Percentiles rank a stretch among this genome's conserved stretches.
Conservation (phyloP, 2,888 invertebrate species). For the Trissolcus brochymenae region DNA sequence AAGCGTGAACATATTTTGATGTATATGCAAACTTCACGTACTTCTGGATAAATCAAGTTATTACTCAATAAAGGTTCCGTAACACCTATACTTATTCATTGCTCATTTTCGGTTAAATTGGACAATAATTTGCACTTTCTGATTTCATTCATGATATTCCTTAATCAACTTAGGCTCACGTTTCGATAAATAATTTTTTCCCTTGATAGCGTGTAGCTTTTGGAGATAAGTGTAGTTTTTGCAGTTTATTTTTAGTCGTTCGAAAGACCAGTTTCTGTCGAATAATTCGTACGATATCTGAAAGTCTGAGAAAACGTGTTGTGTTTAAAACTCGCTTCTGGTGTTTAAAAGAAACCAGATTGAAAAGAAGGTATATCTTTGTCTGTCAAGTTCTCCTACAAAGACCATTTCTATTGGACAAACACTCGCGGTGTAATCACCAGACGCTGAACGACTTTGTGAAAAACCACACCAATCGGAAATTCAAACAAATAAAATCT, state of each 20-base stretch:
- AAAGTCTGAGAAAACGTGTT: too few species aligned
- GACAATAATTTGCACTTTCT: background rate
- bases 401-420: slow-evolving; percentile 20
- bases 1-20: slow-evolving; percentile 10
- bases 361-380: slow-evolving; percentile 11
- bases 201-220: too few species aligned
- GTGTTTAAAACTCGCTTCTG: slow-evolving; percentile 9
- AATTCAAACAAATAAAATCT: slow-evolving; percentile 24
- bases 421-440: slow-evolving; percentile 17
- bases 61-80: slow-evolving; percentile 12
- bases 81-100: background rate
- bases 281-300: too few species aligned
- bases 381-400: slow-evolving; percentile 13
- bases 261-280: too few species aligned
- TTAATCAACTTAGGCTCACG: background rate
- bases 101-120: slow-evolving; percentile 5
- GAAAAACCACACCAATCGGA: slow-evolving; percentile 15
- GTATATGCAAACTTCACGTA: background rate
- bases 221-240: too few species aligned
- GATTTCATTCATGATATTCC: background rate
- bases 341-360: slow-evolving; percentile 6
- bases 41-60: slow-evolving; percentile 1
- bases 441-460: slow-evolving; percentile 14
- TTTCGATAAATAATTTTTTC: background rate
- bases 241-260: too few species aligned